Conservation (phyloP, 2,113 vertebrate genomes). For the Catharus bicknelli region DNA sequence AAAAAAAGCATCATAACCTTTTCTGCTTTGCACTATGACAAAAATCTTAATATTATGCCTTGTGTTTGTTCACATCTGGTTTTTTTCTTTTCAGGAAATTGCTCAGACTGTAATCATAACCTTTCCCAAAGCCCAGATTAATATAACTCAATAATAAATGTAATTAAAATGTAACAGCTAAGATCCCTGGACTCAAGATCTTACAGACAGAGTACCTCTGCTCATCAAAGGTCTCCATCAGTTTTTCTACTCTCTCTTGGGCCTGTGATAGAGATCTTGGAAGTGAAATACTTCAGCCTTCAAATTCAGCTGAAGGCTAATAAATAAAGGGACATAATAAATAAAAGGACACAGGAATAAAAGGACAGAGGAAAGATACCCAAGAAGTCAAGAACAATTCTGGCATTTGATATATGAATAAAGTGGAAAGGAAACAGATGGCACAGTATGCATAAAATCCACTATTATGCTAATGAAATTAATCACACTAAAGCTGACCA, state of each 20-base stretch:
- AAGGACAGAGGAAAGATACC: background rate
- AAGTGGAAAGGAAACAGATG: background rate
- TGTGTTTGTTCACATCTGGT: background rate
- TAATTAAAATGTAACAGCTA: conserved; percentile 31
- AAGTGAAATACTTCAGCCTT: background rate
- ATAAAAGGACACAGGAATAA: background rate
- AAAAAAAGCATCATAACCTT: background rate
- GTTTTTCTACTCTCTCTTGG: background rate
- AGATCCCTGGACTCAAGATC: background rate
- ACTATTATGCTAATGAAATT: background rate
- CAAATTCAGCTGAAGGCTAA: background rate
- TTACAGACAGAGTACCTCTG: background rate
- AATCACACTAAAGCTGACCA: background rate
- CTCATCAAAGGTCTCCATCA: background rate
- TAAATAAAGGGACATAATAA: background rate
- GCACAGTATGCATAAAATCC: background rate
- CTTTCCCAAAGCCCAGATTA: conserved; percentile 10
- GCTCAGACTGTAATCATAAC: background rate
- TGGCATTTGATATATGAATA: background rate
- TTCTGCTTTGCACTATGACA: background rate
- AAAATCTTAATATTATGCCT: background rate
- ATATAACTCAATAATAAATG: background rate
- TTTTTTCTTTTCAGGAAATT: background rate
- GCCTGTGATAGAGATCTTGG: background rate
- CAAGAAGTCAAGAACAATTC: background rate